Evolutionary conservation across 2,888 invertebrate genomes (phyloP).

Genomic region (Glyphotaelius pellucidus): DNA sequence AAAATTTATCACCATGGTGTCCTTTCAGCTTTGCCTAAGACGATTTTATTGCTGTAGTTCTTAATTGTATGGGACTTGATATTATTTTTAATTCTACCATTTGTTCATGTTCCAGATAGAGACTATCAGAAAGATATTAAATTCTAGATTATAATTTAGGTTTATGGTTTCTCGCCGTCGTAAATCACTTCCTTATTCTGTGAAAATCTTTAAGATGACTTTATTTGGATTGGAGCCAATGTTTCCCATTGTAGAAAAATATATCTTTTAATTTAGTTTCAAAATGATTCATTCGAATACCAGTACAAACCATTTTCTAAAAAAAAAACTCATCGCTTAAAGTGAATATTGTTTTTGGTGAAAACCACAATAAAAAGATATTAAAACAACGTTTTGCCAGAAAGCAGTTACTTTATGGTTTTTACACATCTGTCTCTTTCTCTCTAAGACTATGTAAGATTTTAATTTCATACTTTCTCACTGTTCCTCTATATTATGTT

Average conservation of each 20-base stretch:
- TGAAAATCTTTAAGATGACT: not conserved
- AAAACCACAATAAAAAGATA: not conserved
- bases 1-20: no score
- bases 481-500: no score
- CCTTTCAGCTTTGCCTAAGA: no score
- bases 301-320: not conserved
- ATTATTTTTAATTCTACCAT: not conserved
- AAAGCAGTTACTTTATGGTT: no score
- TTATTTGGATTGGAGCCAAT: not conserved
- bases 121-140: not conserved
- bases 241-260: not conserved
- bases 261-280: not conserved
- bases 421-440: no score
- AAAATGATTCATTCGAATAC: not conserved
- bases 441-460: no score
- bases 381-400: no score
- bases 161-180: not conserved
- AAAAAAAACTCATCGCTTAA: not conserved
- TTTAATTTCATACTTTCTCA: no score
- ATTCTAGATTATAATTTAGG: not conserved
- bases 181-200: not conserved
- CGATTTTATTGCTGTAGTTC: no score
- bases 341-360: not conserved
- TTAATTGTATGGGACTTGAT: not conserved
- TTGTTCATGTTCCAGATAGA: not conserved